Evolutionary conservation across 1,140 invertebrate species (phyloP), one percentile per base, ranked within the genome.

Genomic region (Danaus melanippus): DNA sequence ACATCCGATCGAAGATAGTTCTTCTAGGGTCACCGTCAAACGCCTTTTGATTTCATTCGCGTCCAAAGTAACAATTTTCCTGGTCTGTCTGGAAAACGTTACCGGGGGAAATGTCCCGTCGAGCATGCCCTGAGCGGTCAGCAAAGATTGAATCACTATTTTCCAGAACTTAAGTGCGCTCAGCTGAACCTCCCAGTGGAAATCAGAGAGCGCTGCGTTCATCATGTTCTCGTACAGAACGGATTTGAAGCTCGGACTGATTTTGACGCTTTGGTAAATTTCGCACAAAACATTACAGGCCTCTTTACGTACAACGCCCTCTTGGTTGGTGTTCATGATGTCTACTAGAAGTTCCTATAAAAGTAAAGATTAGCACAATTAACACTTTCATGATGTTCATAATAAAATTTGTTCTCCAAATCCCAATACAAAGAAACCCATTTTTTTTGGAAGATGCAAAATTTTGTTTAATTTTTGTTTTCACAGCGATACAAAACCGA

Each of bases 111-210:
- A 95, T 0, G 86, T 87, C 0, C 92, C 92, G 68, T 95, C 93
- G 1, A 95, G 89, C 92, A 95, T 93, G 32, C 93, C 93, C 81
- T 94, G 92, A 68, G 93, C 89, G 0, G 84, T 88, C 2, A 94
- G 73, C 58, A 91, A 87, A 2, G 89, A 88, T 10, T 89, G 82
- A 10, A 94, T 92, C 10, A 93, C 90, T 17, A 90, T 76, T 42
- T 88, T 87, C 93, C 93, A 95, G 61, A 92, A 94, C 46, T 90
- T 80, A 0, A 95, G 67, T 0, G 92, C 91, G 49, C 89, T 90
- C 0, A 92, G 66, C 75, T 94, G 93, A 0, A 94, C 93, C 77
- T 95, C 93, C 93, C 93, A 93, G 66, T 95, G 91, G 45, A 94
- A 88, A 79, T 95, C 94, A 5, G 88, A 87, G 0, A 91, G 83